phyloP scores from a whole-genome alignment of 2,888 invertebrate genomes.

The Zygothrica quintamaculata region DNA sequence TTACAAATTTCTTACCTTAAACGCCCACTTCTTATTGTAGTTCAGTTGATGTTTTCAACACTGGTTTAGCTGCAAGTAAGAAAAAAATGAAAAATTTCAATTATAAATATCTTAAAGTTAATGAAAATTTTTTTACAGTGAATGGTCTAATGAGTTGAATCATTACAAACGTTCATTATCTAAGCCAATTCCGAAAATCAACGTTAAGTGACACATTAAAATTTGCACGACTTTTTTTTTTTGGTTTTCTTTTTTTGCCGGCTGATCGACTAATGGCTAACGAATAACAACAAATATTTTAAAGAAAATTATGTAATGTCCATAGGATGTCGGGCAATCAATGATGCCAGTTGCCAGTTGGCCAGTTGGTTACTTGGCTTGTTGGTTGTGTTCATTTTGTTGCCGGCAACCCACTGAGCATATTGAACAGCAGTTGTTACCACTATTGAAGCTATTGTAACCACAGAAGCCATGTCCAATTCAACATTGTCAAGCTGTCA shows the following conservation, averaged over 20 bases:
- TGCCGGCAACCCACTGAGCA: slow-evolving; percentile 19
- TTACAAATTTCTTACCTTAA: slow-evolving; percentile 27
- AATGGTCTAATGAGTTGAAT: slow-evolving; percentile 14
- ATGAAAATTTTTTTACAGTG: slow-evolving; percentile 12
- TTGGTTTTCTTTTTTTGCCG: slow-evolving; percentile 15
- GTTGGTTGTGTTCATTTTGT: too few species aligned
- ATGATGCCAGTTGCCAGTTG: not conserved
- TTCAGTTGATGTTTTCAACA: slow-evolving; percentile 11
- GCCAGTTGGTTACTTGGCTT: not conserved
- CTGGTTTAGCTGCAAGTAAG: slow-evolving; percentile 32
- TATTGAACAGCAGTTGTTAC: slow-evolving; percentile 9
- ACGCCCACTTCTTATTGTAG: slow-evolving; percentile 1
- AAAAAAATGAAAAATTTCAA: not conserved
- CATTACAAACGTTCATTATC: slow-evolving; percentile 44
- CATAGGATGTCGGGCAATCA: slow-evolving; percentile 11
- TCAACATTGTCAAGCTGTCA: slow-evolving; percentile 57
- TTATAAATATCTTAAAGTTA: not conserved
- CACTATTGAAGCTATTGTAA: slow-evolving; percentile 28
- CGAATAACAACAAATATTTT: slow-evolving; percentile 5
- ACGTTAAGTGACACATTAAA: slow-evolving; percentile 42
- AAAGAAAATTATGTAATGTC: slow-evolving; percentile 38
- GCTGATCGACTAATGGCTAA: slow-evolving; percentile 54
- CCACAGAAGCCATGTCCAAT: slow-evolving; percentile 67
- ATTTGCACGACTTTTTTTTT: slow-evolving; percentile 55
- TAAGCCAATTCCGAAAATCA: slow-evolving; percentile 37